phyloP scores from a whole-genome alignment of 2,888 invertebrate genomes.

The Bembecia ichneumoniformis region DNA sequence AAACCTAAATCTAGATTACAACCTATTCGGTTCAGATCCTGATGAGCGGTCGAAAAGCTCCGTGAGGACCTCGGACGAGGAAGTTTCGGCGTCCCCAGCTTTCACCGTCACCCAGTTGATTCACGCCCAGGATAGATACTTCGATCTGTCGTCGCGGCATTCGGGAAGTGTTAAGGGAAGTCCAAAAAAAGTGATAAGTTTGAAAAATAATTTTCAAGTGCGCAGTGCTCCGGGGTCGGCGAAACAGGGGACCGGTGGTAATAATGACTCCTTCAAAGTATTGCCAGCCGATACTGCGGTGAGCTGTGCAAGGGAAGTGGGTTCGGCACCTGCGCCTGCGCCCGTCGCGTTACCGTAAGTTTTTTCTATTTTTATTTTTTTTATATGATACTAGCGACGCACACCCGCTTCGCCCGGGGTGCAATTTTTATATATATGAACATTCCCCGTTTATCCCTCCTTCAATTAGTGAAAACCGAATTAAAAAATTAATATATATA shows the following conservation, averaged over 20 bases:
- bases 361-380: slow-evolving; percentile 1
- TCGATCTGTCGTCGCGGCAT: slow-evolving; percentile 44
- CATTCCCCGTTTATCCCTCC: too few species aligned
- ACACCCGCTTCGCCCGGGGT: too few species aligned
- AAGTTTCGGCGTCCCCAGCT: slow-evolving; percentile 26
- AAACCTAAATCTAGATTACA: slow-evolving; percentile 27
- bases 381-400: not conserved
- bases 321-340: not conserved
- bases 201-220: slow-evolving; percentile 25
- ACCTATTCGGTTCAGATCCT: slow-evolving; percentile 45
- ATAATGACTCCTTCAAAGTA: slow-evolving; percentile 37
- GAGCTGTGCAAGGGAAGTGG: slow-evolving; percentile 14
- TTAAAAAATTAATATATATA: too few species aligned
- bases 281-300: slow-evolving; percentile 22
- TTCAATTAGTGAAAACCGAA: too few species aligned
- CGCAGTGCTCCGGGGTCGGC: slow-evolving; percentile 32
- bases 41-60: slow-evolving; percentile 25
- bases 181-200: slow-evolving; percentile 10
- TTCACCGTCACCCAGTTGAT: slow-evolving; percentile 61
- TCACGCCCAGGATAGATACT: slow-evolving; percentile 62
- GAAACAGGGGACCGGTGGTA: slow-evolving; percentile 12
- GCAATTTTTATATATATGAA: too few species aligned
- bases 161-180: slow-evolving; percentile 18
- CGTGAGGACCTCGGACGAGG: slow-evolving; percentile 14
- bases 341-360: slow-evolving; percentile 37